phyloP scores from a whole-genome alignment of 2,888 invertebrate species.

The Catocala nupta region DNA sequence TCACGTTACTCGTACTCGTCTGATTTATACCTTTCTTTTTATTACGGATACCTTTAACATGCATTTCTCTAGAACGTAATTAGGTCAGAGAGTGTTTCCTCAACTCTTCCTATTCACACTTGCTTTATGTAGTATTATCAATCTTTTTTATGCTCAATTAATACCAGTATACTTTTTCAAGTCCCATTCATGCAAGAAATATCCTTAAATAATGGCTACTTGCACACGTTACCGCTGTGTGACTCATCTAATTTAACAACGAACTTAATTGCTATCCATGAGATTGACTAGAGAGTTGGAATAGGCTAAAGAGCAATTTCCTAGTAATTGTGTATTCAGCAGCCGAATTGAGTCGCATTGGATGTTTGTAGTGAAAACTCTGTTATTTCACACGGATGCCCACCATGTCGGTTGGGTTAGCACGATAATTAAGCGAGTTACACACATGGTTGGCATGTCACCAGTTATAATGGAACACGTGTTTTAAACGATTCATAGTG shows the following conservation, averaged over 20 bases:
- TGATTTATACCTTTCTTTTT: no score
- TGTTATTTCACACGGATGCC: background rate
- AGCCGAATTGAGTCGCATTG: slow-evolving; percentile 3
- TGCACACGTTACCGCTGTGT: background rate
- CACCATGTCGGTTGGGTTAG: slow-evolving; percentile 25
- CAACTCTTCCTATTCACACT: no score
- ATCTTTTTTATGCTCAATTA: no score
- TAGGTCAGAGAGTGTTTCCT: no score
- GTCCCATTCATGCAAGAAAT: no score
- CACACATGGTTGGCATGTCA: slow-evolving; percentile 50
- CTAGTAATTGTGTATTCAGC: slow-evolving; percentile 22
- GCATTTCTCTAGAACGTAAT: no score
- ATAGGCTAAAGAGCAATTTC: slow-evolving; percentile 18
- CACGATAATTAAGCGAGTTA: slow-evolving; percentile 47
- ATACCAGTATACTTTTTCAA: no score
- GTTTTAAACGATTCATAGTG: slow-evolving; percentile 43
- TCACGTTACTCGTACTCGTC: no score
- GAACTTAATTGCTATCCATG: slow-evolving; percentile 20
- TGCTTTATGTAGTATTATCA: no score
- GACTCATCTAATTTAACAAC: slow-evolving; percentile 27
- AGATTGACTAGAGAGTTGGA: slow-evolving; percentile 13
- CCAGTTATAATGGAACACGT: slow-evolving; percentile 45
- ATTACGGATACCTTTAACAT: no score
- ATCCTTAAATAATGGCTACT: no score
- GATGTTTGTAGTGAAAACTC: slow-evolving; percentile 11